Base-by-base conservation (phyloP, 2,797 vertebrate species). In the Hozukius guyotensis region DNA sequence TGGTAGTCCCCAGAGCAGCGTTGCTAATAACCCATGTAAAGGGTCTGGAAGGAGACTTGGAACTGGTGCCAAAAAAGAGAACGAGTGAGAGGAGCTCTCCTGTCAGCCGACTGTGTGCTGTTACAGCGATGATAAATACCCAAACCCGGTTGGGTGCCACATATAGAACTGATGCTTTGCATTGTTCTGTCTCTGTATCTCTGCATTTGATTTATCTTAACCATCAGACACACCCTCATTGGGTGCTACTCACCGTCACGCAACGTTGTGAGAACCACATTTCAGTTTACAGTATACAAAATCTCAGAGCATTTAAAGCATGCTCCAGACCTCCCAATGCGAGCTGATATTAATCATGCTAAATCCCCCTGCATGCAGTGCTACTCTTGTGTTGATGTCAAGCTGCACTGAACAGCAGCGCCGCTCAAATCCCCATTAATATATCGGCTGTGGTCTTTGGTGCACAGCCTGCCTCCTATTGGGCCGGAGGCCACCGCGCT, bases 21-120 rank as follows among this genome's bases (percentile, higher is more conserved):
- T 67, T 85, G 81, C 87, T 94, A 95, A 95, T 95, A 94, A 88
- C 81, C 91, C 93, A 88, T 94, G 92, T 89, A 90, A 93, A 92
- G 87, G 84, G 75, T 89, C 88, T 89, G 84, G 91, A 93, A 82
- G 75, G 81, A 85, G 84, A 83, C 74, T 86, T 71, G 87, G 83
- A 92, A 81, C 63, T 61, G 27, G 76, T 87, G 89, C 93, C 93
- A 93, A 85, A 80, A 91, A 91, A 25, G 27, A 81, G 78, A 83
- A 27, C 63, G 65, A 87, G 83, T 70, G 71, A 83, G 79, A 84
- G 82, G 79, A 87, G 81, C 78, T 77, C 87, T 76, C 78, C 76
- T 75, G 77, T 88, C 85, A 87, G 77, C 78, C 61, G 74, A 82
- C 16, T 75, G 80, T 11, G 66, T 77, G 61, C 71, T 80, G 82